Base-by-base conservation (phyloP, 2,113 vertebrate species). In the Chloropsis hardwickii region DNA sequence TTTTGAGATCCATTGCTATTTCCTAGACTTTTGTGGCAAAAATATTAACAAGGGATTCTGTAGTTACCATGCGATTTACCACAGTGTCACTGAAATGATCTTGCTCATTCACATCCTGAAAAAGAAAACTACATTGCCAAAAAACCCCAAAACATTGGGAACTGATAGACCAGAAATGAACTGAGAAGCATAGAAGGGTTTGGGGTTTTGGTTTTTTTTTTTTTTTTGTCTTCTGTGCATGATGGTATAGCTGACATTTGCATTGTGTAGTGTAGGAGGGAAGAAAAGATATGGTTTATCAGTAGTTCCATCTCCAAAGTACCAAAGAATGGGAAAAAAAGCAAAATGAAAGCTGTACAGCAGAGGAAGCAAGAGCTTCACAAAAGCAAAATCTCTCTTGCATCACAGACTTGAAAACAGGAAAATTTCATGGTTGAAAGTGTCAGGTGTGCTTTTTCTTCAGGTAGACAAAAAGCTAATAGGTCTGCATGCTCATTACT, bases 1-100 rank as follows among this genome's bases (percentile, higher is more conserved):
- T 94, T 88, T 78, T 39, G 64, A 90, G 85, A 86, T 74, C 85
- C 51, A 37, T 91, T 2, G 5, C 64, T 91, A 57, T 95, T 86
- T 96, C 90, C 56, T 51, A 91, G 72, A 86, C 62, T 94, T 97
- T 17, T 81, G 25, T 73, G 90, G 81, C 62, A 80, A 92, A 86
- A 94, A 95, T 91, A 73, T 89, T 90, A 95, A 77, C 80, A 94
- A 51, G 64, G 39, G 12, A 56, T 88, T 78, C 85, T 90, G 29
- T 72, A 54, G 76, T 85, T 92, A 74, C 65, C 13, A 8, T 61
- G 44, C 69, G 28, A 39, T 92, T 97, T 91, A 83, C 92, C 86
- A 45, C 74, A 42, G 44, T 10, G 51, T 65, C 86, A 81, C 93
- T 81, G 95, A 81, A 90, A 95, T 90, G 56, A 54, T 95, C 53